Evolutionary conservation across 2,797 vertebrate species (phyloP).

Genomic region (Cygnus olor): DNA sequence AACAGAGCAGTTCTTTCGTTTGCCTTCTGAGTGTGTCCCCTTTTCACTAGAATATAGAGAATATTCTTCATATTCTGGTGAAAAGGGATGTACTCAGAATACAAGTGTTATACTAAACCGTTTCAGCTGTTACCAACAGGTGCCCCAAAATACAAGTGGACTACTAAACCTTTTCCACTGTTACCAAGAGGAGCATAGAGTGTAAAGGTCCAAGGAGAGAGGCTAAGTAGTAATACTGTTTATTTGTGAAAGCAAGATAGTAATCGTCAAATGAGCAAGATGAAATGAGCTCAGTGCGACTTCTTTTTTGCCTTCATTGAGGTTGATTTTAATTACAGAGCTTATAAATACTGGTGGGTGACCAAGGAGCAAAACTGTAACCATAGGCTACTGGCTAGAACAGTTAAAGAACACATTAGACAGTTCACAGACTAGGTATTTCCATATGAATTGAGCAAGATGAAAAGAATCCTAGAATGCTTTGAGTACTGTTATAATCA

Average conservation of each 20-base stretch:
- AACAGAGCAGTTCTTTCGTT: neutral
- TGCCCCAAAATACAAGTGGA: neutral
- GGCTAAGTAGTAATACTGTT: neutral
- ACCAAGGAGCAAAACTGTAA: neutral
- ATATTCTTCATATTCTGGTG: neutral
- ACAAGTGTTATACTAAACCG: neutral
- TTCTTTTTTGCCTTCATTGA: neutral
- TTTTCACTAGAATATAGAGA: neutral
- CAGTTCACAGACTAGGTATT: neutral
- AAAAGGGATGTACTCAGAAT: too few relatives aligned
- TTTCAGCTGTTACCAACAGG: neutral
- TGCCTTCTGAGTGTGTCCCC: neutral
- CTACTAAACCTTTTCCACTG: neutral
- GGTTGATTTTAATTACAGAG: neutral
- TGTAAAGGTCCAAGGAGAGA: neutral
- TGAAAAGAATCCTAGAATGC: neutral
- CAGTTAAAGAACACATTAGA: neutral
- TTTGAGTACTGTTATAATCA: neutral
- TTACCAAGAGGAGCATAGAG: neutral
- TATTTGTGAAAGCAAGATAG: neutral
- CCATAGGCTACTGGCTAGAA: neutral
- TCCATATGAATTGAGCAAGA: neutral
- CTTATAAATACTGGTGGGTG: neutral
- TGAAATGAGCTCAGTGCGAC: too few relatives aligned
- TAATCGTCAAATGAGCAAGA: neutral